Percentiles rank a stretch among this genome's conserved stretches.
phyloP scores from a whole-genome alignment of 2,797 vertebrate species.

The Thalassophryne amazonica region DNA sequence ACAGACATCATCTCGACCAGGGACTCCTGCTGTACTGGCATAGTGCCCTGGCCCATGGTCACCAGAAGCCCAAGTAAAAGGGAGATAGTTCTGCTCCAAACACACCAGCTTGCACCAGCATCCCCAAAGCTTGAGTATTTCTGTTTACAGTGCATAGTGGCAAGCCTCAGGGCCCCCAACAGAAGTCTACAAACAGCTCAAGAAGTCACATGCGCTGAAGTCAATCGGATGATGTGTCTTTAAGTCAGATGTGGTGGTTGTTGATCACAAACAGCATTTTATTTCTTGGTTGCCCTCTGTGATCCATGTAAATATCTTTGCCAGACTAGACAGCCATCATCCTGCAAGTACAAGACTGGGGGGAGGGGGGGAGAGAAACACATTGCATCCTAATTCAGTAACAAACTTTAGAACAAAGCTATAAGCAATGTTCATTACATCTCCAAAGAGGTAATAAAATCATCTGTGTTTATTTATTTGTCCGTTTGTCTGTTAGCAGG shows the following conservation, averaged over 20 bases:
- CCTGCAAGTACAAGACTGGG: too few relatives aligned
- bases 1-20: slow-evolving; percentile 82
- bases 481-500: too few relatives aligned
- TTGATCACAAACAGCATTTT: slow-evolving; percentile 53
- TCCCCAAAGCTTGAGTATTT: slow-evolving; percentile 48
- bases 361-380: too few relatives aligned
- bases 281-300: slow-evolving; percentile 53
- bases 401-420: too few relatives aligned
- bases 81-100: slow-evolving; percentile 83
- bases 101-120: slow-evolving; percentile 40
- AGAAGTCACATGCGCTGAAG: slow-evolving; percentile 70
- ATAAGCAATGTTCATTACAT: too few relatives aligned
- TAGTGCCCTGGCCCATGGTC: slow-evolving; percentile 70
- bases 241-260: slow-evolving; percentile 44
- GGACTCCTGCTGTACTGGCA: slow-evolving; percentile 78
- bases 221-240: slow-evolving; percentile 54
- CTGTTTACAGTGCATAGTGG: slow-evolving; percentile 71
- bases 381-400: too few relatives aligned
- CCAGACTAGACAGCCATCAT: slow-evolving; percentile 69
- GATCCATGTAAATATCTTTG: slow-evolving; percentile 70
- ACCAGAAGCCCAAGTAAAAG: slow-evolving; percentile 77
- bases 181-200: slow-evolving; percentile 66
- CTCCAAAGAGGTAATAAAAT: too few relatives aligned
- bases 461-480: too few relatives aligned
- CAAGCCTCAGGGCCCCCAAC: slow-evolving; percentile 61